These are phyloP conservation scores for Malthinus flaveolus DNA, from an alignment of 2,888 invertebrate species.

Conservation along the genomic window DNA sequence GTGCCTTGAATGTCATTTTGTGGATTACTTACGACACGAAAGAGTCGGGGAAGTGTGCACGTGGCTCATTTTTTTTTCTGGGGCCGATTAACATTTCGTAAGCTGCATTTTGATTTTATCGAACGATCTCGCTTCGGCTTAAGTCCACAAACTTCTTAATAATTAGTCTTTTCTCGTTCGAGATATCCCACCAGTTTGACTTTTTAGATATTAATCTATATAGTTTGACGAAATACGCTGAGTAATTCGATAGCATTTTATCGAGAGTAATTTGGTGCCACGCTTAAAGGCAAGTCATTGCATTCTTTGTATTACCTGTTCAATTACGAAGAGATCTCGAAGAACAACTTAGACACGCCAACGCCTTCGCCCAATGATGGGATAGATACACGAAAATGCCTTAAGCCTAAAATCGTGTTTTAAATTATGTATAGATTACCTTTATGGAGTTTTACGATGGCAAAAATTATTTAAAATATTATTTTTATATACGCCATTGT, in stretches of 20 bases:
- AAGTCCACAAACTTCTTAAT: no score
- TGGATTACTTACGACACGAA: slow-evolving; percentile 22
- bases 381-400: slow-evolving; percentile 21
- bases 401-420: slow-evolving; percentile 14
- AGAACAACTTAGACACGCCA: slow-evolving; percentile 28
- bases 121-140: no score
- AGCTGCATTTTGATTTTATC: no score
- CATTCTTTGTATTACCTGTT: slow-evolving; percentile 24
- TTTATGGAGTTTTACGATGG: slow-evolving; percentile 3
- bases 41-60: slow-evolving; percentile 10
- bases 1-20: slow-evolving; percentile 22
- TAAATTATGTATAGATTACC: slow-evolving; percentile 20
- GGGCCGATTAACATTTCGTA: no score
- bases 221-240: slow-evolving; percentile 12
- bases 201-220: background rate
- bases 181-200: background rate
- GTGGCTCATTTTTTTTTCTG: slow-evolving; percentile 18
- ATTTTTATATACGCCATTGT: no score
- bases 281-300: slow-evolving; percentile 15
- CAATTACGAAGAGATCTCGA: slow-evolving; percentile 21
- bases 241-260: slow-evolving; percentile 18
- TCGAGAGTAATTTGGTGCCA: background rate
- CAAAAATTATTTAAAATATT: no score
- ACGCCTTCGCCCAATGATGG: slow-evolving; percentile 21
- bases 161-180: no score